A percentile compares a stretch with the other conserved stretches of the same genome.
Conservation (phyloP, 1,140 invertebrate genomes). For the Scaptomyza pallida region DNA sequence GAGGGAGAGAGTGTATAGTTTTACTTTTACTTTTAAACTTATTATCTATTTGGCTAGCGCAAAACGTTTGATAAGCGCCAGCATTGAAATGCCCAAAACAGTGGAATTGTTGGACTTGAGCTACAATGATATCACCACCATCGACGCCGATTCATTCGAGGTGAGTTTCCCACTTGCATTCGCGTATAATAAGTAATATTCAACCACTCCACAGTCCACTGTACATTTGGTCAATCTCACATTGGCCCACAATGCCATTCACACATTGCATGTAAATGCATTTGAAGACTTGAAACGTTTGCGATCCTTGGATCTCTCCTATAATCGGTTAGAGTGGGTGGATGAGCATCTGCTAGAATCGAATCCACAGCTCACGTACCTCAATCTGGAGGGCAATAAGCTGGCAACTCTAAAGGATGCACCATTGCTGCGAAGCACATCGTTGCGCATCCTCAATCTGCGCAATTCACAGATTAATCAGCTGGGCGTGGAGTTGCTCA, state of each 20-base stretch:
- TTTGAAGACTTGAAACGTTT: slow-evolving; percentile 60
- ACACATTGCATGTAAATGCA: slow-evolving; percentile 66
- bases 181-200: neutral
- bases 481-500: slow-evolving; percentile 47
- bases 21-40: slow-evolving; percentile 16
- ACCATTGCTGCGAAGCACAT: slow-evolving; percentile 58
- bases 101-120: slow-evolving; percentile 80
- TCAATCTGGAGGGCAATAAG: slow-evolving; percentile 79
- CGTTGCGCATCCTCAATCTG: slow-evolving; percentile 64
- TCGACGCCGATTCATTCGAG: slow-evolving; percentile 74
- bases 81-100: slow-evolving; percentile 67
- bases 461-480: slow-evolving; percentile 75
- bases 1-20: neutral
- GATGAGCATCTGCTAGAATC: slow-evolving; percentile 73
- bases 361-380: slow-evolving; percentile 51
- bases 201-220: slow-evolving; percentile 46
- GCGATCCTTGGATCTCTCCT: slow-evolving; percentile 68
- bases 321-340: slow-evolving; percentile 76
- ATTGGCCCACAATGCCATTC: slow-evolving; percentile 72
- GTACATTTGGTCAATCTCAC: slow-evolving; percentile 64
- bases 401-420: slow-evolving; percentile 49
- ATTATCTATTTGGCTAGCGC: slow-evolving; percentile 46
- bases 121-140: slow-evolving; percentile 79
- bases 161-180: slow-evolving; percentile 37
- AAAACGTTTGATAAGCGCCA: slow-evolving; percentile 74